Evolutionary conservation across 2,113 vertebrate genomes (phyloP).

Genomic region (Leuciscus idus): DNA sequence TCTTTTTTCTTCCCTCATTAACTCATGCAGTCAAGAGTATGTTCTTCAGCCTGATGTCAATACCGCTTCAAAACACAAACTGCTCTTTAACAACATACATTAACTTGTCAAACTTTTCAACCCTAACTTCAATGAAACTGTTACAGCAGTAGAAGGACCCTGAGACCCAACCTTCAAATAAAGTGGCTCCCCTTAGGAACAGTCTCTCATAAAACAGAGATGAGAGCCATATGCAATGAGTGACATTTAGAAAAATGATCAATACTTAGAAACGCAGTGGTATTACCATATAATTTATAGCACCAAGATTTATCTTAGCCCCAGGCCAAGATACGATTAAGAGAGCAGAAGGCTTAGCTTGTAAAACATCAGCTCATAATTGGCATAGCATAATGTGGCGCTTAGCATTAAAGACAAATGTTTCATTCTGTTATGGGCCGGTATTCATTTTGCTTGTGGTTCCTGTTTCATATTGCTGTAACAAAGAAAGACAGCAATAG

Average conservation of each 20-base stretch:
- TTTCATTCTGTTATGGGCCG: conserved; percentile 70
- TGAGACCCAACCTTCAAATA: background rate
- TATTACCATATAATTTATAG: conserved; percentile 78
- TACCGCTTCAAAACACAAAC: background rate
- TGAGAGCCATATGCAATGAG: conserved; percentile 57
- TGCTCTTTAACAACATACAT: background rate
- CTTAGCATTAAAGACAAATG: conserved; percentile 74
- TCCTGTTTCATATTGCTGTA: conserved; percentile 42
- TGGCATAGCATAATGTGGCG: conserved; percentile 74
- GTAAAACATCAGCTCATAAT: conserved; percentile 80
- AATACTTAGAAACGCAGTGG: conserved; percentile 73
- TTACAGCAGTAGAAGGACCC: background rate
- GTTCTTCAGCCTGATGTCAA: conserved; percentile 16
- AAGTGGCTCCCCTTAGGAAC: background rate
- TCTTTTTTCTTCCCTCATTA: conserved; percentile 21
- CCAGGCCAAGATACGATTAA: conserved; percentile 80
- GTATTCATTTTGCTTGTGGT: conserved; percentile 63
- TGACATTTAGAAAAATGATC: conserved; percentile 76
- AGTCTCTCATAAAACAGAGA: conserved; percentile 37
- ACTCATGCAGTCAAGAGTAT: conserved; percentile 17
- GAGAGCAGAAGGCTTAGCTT: conserved; percentile 72
- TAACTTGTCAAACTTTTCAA: conserved; percentile 10
- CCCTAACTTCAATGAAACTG: background rate
- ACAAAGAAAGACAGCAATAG: conserved; percentile 18
- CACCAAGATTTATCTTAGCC: conserved; percentile 76